Evolutionary conservation across 2,113 vertebrate genomes (phyloP).

Genomic region (Callorhinus ursinus): DNA sequence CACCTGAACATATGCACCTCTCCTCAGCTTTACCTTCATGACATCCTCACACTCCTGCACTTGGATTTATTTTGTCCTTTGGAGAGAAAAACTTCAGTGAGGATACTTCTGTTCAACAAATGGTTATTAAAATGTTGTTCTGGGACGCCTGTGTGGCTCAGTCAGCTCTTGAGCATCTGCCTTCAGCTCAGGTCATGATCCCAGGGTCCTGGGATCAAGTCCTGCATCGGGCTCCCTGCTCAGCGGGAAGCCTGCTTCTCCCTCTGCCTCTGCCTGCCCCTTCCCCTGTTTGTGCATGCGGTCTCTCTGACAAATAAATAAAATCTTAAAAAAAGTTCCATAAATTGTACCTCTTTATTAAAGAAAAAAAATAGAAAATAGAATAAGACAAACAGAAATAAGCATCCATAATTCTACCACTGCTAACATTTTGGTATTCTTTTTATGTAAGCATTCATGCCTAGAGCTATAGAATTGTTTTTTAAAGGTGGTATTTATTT

Average conservation of each 20-base stretch:
- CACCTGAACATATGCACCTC: background rate
- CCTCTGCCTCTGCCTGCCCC: no score
- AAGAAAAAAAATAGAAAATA: slow-evolving; percentile 37
- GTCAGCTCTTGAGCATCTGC: no score
- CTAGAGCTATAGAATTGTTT: background rate
- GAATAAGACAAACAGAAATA: background rate
- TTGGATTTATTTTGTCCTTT: slow-evolving; percentile 13
- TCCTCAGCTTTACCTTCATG: background rate
- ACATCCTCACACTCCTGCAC: background rate
- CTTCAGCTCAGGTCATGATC: no score
- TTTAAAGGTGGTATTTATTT: background rate
- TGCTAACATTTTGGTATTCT: background rate
- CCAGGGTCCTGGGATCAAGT: no score
- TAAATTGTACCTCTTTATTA: background rate
- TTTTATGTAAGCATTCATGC: background rate
- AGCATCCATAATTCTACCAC: background rate
- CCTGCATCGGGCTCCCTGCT: no score
- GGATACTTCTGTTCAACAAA: background rate
- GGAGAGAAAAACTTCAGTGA: slow-evolving; percentile 1
- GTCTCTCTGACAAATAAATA: no score
- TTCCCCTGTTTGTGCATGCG: no score
- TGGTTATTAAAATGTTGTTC: background rate
- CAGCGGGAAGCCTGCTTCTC: no score
- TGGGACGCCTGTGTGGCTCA: no score
- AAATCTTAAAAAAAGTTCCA: background rate